phyloP scores from a whole-genome alignment of 1,140 invertebrate species.

The Formica exsecta region DNA sequence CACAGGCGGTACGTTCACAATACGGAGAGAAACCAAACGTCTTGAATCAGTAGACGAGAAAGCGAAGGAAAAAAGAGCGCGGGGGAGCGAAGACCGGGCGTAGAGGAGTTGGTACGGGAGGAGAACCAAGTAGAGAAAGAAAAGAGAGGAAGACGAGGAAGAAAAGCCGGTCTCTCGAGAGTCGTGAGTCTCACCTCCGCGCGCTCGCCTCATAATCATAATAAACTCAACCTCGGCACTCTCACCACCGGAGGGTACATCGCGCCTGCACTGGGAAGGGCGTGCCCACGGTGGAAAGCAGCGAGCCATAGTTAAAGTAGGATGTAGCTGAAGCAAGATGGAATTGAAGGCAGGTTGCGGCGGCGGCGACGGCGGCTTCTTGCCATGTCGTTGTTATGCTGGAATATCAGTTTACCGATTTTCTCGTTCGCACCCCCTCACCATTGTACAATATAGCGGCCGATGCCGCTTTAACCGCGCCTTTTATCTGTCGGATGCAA shows the following conservation, averaged over 20 bases:
- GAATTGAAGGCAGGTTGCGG: conserved; percentile 64
- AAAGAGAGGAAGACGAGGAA: conserved; percentile 37
- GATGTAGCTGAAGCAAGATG: conserved; percentile 53
- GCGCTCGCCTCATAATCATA: conserved; percentile 77
- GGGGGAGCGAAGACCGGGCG: neutral
- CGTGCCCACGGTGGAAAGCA: conserved; percentile 58
- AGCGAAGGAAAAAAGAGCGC: conserved; percentile 25
- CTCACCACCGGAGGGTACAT: conserved; percentile 68
- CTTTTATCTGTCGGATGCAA: conserved; percentile 78
- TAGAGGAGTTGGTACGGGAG: neutral
- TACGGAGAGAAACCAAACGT: conserved; percentile 58
- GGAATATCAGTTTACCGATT: conserved; percentile 66
- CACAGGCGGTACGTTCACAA: conserved; percentile 52
- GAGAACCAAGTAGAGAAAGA: neutral
- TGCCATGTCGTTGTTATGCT: conserved; percentile 53
- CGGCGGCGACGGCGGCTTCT: conserved; percentile 47
- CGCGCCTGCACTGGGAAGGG: conserved; percentile 64
- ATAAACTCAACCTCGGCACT: conserved; percentile 72
- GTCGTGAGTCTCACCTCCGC: conserved; percentile 70
- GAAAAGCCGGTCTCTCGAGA: conserved; percentile 64
- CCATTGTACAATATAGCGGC: conserved; percentile 27
- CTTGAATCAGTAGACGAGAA: conserved; percentile 50
- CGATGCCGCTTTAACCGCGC: conserved; percentile 56
- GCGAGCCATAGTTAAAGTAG: conserved; percentile 41
- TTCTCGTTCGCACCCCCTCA: conserved; percentile 66